A percentile compares a stretch with the other conserved stretches of the same genome.
Conservation (phyloP, 2,797 vertebrate genomes). For the Enteromius radiatus region DNA sequence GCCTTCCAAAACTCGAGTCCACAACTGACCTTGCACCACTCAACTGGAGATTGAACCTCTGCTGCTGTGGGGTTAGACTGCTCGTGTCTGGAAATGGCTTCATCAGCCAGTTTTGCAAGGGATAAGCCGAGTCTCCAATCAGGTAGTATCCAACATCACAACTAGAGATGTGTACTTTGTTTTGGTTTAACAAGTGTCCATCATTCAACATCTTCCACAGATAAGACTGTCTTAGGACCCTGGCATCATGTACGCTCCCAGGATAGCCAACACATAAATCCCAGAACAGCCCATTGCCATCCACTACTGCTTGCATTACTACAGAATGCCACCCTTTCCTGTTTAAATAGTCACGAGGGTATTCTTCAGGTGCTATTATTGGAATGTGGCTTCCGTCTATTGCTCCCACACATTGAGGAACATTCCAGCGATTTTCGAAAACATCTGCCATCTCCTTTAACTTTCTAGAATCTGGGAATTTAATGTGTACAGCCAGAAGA, state of each 20-base stretch:
- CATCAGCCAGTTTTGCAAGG: slow-evolving; percentile 57
- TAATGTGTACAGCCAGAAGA: slow-evolving; percentile 52
- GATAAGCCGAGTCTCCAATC: slow-evolving; percentile 53
- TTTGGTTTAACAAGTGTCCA: slow-evolving; percentile 39
- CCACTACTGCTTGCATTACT: slow-evolving; percentile 59
- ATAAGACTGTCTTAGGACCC: slow-evolving; percentile 45
- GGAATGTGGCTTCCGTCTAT: slow-evolving; percentile 59
- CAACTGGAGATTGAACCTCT: slow-evolving; percentile 35
- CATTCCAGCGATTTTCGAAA: slow-evolving; percentile 26
- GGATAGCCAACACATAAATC: slow-evolving; percentile 61
- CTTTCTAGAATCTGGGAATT: slow-evolving; percentile 36
- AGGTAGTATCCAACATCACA: slow-evolving; percentile 57
- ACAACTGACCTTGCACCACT: slow-evolving; percentile 39
- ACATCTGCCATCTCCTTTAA: slow-evolving; percentile 51
- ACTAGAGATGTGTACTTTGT: slow-evolving; percentile 27
- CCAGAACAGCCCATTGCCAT: slow-evolving; percentile 63
- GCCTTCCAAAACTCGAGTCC: slow-evolving; percentile 52
- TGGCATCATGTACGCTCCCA: slow-evolving; percentile 47
- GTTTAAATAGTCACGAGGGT: slow-evolving; percentile 51
- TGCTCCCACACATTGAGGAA: slow-evolving; percentile 58
- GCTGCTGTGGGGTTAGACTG: slow-evolving; percentile 16
- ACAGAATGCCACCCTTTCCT: slow-evolving; percentile 61
- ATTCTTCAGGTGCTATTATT: slow-evolving; percentile 44
- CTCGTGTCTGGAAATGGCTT: slow-evolving; percentile 33
- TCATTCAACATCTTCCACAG: slow-evolving; percentile 31